Evolutionary conservation across 2,113 vertebrate species (phyloP).

Genomic region (Nycticebus coucang): DNA sequence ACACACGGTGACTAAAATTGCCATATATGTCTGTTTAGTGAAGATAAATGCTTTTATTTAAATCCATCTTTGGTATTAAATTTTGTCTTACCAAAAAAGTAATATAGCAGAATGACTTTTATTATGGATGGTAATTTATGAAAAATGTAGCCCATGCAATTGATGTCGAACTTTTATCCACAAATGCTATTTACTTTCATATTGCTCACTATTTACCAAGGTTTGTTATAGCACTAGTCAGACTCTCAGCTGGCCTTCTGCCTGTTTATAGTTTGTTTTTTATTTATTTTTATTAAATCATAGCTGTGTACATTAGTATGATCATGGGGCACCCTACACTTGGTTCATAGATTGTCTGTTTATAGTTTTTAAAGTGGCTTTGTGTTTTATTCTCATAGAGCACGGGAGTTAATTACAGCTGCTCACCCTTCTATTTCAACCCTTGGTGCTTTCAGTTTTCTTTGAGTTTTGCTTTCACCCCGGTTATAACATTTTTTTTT

Average conservation of each 20-base stretch:
- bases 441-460: constrained; percentile 18
- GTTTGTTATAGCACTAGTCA: neutral
- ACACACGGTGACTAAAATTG: constrained; percentile 61
- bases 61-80: constrained; percentile 54
- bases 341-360: no score
- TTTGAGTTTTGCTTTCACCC: constrained; percentile 63
- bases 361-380: constrained; percentile 38
- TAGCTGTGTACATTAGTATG: no score
- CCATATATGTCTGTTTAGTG: constrained; percentile 24
- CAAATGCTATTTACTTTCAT: constrained; percentile 65
- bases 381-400: constrained; percentile 52
- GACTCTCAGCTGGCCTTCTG: constrained; percentile 58
- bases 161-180: constrained; percentile 45
- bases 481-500: neutral
- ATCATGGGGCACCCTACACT: no score
- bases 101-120: constrained; percentile 56
- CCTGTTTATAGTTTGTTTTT: constrained; percentile 40
- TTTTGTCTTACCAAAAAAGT: constrained; percentile 26
- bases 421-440: constrained; percentile 62
- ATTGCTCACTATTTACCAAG: constrained; percentile 56
- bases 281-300: no score
- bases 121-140: constrained; percentile 67
- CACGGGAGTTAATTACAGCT: constrained; percentile 56
- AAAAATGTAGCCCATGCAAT: constrained; percentile 52
- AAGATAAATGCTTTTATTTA: constrained; percentile 50